Conservation (phyloP, 2,797 vertebrate species). For the Xyrichtys novacula region DNA sequence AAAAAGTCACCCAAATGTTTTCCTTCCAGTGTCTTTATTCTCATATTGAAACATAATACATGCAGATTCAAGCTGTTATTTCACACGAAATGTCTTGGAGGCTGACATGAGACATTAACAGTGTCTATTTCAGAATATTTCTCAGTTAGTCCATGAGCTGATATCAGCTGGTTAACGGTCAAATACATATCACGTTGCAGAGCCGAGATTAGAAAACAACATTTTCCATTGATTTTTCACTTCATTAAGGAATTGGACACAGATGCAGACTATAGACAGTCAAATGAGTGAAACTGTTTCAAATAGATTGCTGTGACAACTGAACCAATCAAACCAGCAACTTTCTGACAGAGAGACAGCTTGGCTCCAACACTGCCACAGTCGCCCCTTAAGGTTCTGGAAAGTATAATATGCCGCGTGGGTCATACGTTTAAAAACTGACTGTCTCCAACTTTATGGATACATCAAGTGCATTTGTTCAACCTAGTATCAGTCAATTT, state of each 20-base stretch:
- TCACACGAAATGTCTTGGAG: conserved; percentile 20
- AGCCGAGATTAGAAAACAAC: conserved; percentile 26
- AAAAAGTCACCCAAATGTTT: conserved; percentile 34
- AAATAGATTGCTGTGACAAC: no score
- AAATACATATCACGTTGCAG: conserved; percentile 41
- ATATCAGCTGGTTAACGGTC: conserved; percentile 17
- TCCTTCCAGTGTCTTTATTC: conserved; percentile 44
- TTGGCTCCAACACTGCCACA: no score
- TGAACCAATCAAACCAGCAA: no score
- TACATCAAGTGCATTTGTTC: no score
- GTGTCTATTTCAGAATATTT: conserved; percentile 32
- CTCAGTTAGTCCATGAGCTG: conserved; percentile 11
- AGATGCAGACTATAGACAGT: conserved; percentile 8
- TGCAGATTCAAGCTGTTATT: conserved; percentile 33
- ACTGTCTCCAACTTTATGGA: no score
- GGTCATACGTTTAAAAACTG: no score
- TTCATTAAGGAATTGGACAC: conserved; percentile 13
- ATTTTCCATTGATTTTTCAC: conserved; percentile 41
- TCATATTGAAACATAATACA: conserved; percentile 26
- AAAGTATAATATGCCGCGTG: no score
- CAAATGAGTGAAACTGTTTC: no score
- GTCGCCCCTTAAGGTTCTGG: no score
- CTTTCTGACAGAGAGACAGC: no score
- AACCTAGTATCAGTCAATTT: no score
- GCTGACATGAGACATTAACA: conserved; percentile 26